Percentiles rank a stretch among this genome's conserved stretches.
phyloP scores from a whole-genome alignment of 2,797 vertebrate species.

The Phataginus tetradactyla region DNA sequence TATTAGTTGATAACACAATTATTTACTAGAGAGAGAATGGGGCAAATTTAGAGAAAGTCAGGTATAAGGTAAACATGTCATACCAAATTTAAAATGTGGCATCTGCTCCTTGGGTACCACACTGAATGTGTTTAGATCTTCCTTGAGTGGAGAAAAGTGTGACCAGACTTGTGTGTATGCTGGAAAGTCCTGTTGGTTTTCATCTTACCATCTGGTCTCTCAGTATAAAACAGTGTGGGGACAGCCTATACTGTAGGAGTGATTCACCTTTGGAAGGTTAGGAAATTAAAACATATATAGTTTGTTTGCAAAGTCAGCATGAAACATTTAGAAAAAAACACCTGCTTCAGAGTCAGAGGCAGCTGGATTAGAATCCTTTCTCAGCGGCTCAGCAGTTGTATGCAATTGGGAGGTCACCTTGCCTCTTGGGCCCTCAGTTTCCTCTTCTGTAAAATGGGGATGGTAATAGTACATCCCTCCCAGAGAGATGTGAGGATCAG shows the following conservation, averaged over 20 bases:
- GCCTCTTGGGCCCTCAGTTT: neutral
- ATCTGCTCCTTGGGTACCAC: neutral
- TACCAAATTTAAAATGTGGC: neutral
- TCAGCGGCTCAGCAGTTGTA: neutral
- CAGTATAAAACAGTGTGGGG: constrained; percentile 51
- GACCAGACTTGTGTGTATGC: neutral
- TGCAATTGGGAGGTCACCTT: neutral
- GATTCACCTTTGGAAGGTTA: constrained; percentile 27
- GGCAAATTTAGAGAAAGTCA: constrained; percentile 3
- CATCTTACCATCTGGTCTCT: constrained; percentile 61
- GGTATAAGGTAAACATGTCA: neutral
- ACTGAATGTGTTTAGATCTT: constrained; percentile 5
- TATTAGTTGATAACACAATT: neutral
- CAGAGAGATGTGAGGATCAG: neutral
- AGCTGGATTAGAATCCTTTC: neutral
- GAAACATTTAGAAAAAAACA: constrained; percentile 22
- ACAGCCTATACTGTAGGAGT: constrained; percentile 47
- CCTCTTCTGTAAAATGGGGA: neutral
- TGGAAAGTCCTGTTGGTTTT: constrained; percentile 30
- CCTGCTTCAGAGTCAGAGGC: neutral
- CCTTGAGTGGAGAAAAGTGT: constrained; percentile 3
- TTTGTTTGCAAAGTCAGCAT: constrained; percentile 55
- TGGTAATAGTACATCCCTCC: neutral
- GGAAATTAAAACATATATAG: constrained; percentile 49
- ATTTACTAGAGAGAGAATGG: neutral